phyloP scores from a whole-genome alignment of 2,797 vertebrate species.

The Hyperoplus immaculatus region DNA sequence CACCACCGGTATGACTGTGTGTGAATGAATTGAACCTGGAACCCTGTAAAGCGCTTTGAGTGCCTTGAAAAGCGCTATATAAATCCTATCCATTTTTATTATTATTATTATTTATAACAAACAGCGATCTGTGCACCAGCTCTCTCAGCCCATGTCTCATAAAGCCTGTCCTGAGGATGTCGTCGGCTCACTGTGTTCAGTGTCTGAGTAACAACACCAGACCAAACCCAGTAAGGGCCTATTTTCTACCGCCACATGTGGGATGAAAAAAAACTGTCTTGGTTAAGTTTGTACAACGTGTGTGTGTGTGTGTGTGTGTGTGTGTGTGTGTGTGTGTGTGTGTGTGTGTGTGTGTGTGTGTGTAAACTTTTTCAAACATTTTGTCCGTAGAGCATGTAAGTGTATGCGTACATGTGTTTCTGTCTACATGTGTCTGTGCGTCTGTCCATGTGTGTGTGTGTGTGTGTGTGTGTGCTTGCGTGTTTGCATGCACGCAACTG shows the following conservation, averaged over 20 bases:
- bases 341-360: not conserved
- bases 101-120: no score
- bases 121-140: slow-evolving; percentile 5
- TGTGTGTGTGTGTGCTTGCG: no score
- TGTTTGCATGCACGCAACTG: no score
- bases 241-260: slow-evolving; percentile 58
- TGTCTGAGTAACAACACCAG: slow-evolving; percentile 12
- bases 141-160: slow-evolving; percentile 16
- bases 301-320: slow-evolving; percentile 1
- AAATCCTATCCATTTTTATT: not conserved
- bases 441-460: no score
- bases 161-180: slow-evolving; percentile 68
- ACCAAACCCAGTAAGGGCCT: slow-evolving; percentile 35
- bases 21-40: no score
- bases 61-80: slow-evolving; percentile 12
- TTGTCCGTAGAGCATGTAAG: no score
- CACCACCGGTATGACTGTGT: no score
- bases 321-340: slow-evolving; percentile 10
- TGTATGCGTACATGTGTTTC: no score
- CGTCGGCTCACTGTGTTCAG: slow-evolving; percentile 51
- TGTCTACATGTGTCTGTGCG: no score
- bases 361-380: no score
- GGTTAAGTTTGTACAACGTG: slow-evolving; percentile 36
- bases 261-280: slow-evolving; percentile 35
- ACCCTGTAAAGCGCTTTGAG: no score